A percentile compares a stretch with the other conserved stretches of the same genome.
These are phyloP conservation scores for Leuctra nigra DNA, from an alignment of 2,888 invertebrate genomes.

Conservation along the genomic window DNA sequence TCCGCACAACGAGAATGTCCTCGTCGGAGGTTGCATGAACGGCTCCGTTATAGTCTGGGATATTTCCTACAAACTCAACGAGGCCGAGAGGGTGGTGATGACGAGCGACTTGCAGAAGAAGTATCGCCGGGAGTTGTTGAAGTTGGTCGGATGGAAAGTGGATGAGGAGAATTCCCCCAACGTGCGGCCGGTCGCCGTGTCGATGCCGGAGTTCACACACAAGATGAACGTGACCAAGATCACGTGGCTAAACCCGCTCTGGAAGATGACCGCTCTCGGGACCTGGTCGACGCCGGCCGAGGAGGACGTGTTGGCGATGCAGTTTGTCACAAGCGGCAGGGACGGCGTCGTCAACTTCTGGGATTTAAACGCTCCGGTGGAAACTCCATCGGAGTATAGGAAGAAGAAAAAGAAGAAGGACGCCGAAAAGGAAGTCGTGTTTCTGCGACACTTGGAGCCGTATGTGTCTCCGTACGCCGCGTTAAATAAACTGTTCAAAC, in stretches of 20 bases:
- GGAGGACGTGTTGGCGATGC: conserved; percentile 44
- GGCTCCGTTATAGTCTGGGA: conserved; percentile 62
- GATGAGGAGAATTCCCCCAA: conserved; percentile 50
- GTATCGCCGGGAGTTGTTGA: conserved; percentile 45
- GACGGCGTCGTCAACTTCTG: conserved; percentile 66
- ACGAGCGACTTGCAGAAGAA: conserved; percentile 55
- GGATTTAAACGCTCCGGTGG: conserved; percentile 50
- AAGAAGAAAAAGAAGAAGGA: conserved; percentile 3
- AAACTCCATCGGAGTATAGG: too few relatives aligned
- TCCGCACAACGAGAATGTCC: conserved; percentile 58
- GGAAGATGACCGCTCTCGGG: conserved; percentile 30
- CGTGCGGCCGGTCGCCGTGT: conserved; percentile 53
- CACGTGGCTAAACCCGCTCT: conserved; percentile 59
- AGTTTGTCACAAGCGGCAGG: conserved; percentile 57
- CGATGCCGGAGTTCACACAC: conserved; percentile 56
- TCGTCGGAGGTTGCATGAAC: conserved; percentile 64
- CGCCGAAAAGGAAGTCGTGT: too few relatives aligned
- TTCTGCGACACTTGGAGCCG: too few relatives aligned
- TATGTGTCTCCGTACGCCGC: too few relatives aligned
- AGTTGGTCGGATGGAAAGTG: conserved; percentile 63
- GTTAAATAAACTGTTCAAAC: conserved; percentile 53
- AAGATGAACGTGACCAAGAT: conserved; percentile 56
- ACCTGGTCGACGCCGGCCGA: conserved; percentile 36
- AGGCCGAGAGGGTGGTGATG: conserved; percentile 54
- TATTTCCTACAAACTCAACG: conserved; percentile 53